phyloP scores from a whole-genome alignment of 2,113 vertebrate species.

The Psammodynastes pulverulentus region DNA sequence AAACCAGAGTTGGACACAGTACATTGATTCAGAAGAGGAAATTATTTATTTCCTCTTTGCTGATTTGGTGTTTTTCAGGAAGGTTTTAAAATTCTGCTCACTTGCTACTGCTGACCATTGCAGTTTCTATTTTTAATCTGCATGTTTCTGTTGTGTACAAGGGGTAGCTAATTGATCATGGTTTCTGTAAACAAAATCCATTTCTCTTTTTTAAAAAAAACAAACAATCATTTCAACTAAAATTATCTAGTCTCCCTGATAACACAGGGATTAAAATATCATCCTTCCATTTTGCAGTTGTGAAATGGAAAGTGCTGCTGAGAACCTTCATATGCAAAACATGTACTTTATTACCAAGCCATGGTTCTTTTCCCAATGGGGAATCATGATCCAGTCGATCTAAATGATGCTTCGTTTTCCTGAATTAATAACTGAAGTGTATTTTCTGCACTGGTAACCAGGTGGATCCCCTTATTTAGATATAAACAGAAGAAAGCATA shows the following conservation, averaged over 20 bases:
- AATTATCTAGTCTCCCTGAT: not conserved
- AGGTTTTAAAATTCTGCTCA: not conserved
- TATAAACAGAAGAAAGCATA: slow-evolving; percentile 38
- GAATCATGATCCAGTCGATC: not conserved
- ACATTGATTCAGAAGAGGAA: not conserved
- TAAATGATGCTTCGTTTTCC: not conserved
- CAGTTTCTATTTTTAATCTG: not conserved
- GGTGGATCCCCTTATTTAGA: slow-evolving; percentile 51
- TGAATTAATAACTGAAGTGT: not conserved
- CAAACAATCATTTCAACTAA: not conserved
- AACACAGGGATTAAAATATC: not conserved
- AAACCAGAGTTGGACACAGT: no score
- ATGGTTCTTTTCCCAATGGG: not conserved
- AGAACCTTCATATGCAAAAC: not conserved
- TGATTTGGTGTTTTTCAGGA: not conserved
- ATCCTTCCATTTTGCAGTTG: not conserved
- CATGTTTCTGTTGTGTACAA: not conserved
- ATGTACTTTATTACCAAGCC: not conserved
- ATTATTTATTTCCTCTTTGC: not conserved
- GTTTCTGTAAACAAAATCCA: not conserved
- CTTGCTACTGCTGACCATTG: not conserved
- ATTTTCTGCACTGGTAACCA: slow-evolving; percentile 36
- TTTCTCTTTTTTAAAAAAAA: not conserved
- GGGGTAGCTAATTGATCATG: not conserved
- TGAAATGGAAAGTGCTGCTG: not conserved